Evolutionary conservation across 2,888 invertebrate species (phyloP).

Genomic region (Rhaphigaster nebulosa): DNA sequence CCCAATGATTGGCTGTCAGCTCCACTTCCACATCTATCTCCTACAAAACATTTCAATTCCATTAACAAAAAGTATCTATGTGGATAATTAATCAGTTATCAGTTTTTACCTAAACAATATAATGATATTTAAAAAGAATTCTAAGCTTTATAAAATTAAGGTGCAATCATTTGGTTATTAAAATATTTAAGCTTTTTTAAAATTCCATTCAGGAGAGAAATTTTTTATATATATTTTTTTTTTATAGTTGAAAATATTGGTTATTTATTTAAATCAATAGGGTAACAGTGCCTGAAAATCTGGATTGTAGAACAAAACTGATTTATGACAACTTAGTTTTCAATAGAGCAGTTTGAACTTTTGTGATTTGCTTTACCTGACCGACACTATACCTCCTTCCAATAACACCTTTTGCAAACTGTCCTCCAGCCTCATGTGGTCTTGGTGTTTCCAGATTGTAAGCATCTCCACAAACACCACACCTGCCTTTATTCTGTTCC

Average conservation of each 20-base stretch:
- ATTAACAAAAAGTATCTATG: neutral
- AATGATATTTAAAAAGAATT: neutral
- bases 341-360: neutral
- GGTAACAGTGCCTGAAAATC: neutral
- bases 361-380: slow-evolving; percentile 73
- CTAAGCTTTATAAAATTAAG: neutral
- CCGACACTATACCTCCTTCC: slow-evolving; percentile 85
- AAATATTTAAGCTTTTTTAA: neutral
- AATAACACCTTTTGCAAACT: slow-evolving; percentile 88
- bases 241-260: neutral
- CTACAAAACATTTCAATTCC: slow-evolving; percentile 69
- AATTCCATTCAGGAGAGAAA: neutral
- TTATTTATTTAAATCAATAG: neutral
- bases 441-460: slow-evolving; percentile 79
- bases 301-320: neutral
- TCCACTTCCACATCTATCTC: slow-evolving; percentile 89
- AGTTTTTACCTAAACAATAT: neutral
- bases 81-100: neutral
- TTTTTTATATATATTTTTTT: neutral
- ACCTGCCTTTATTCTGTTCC: slow-evolving; percentile 87
- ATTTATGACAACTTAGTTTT: neutral
- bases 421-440: slow-evolving; percentile 91
- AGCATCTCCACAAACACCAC: slow-evolving; percentile 92
- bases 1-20: slow-evolving; percentile 90
- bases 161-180: neutral